Evolutionary conservation across 2,113 vertebrate species (phyloP).

Genomic region (Anolis sagrei): DNA sequence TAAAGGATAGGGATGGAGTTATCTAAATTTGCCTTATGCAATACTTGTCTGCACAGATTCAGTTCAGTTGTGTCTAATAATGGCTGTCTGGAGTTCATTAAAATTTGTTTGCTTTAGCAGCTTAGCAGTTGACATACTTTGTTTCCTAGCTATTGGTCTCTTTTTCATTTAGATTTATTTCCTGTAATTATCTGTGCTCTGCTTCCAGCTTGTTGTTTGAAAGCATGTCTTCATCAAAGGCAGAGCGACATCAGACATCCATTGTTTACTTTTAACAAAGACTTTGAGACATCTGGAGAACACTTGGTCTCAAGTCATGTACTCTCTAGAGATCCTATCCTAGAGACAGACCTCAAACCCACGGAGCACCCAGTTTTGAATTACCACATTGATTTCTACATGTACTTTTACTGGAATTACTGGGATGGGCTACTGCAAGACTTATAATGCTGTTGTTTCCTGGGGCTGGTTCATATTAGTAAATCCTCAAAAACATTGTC

Average conservation of each 20-base stretch:
- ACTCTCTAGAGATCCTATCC: neutral
- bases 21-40: neutral
- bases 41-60: neutral
- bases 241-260: slow-evolving; percentile 28
- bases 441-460: neutral
- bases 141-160: slow-evolving; percentile 10
- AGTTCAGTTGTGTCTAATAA: slow-evolving; percentile 28
- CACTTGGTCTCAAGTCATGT: neutral
- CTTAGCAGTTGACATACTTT: slow-evolving; percentile 48
- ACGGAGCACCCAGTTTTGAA: neutral
- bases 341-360: neutral
- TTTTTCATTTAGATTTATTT: slow-evolving; percentile 46
- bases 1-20: neutral
- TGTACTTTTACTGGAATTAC: neutral
- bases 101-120: slow-evolving; percentile 43
- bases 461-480: neutral
- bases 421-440: neutral
- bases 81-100: slow-evolving; percentile 37
- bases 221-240: slow-evolving; percentile 48
- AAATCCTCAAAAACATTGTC: no score
- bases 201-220: slow-evolving; percentile 46
- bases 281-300: slow-evolving; percentile 17
- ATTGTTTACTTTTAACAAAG: slow-evolving; percentile 26
- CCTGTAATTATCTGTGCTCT: slow-evolving; percentile 45
- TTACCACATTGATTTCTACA: neutral